A percentile compares a stretch with the other conserved stretches of the same genome.
Evolutionary conservation across 2,888 invertebrate genomes (phyloP).

Genomic region (Cryptus viduatorius): DNA sequence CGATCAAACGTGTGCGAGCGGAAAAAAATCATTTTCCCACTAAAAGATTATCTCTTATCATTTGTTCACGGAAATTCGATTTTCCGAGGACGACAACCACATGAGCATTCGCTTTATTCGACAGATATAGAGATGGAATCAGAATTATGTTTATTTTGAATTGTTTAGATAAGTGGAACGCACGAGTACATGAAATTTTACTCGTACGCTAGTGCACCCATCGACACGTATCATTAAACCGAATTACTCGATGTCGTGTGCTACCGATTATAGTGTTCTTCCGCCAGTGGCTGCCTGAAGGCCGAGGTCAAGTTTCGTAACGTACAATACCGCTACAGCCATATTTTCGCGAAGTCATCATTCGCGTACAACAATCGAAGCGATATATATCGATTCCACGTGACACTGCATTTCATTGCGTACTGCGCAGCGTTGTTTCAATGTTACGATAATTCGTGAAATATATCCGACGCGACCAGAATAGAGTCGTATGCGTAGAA

Average conservation of each 20-base stretch:
- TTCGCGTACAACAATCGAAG: constrained; percentile 7
- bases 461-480: not conserved
- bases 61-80: not conserved
- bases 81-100: not conserved
- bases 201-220: constrained; percentile 30
- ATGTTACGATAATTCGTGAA: not conserved
- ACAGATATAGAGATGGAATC: too few species aligned
- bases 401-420: not conserved
- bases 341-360: constrained; percentile 48
- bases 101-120: too few species aligned
- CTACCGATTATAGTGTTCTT: constrained; percentile 51
- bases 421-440: not conserved
- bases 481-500: too few species aligned
- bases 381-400: not conserved
- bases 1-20: too few species aligned
- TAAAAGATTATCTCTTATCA: too few species aligned
- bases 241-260: constrained; percentile 63
- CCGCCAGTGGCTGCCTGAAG: constrained; percentile 31
- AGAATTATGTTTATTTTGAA: not conserved
- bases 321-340: not conserved
- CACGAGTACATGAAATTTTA: constrained; percentile 32
- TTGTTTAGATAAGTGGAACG: not conserved
- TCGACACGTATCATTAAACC: constrained; percentile 64
- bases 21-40: too few species aligned
- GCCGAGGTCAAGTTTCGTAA: constrained; percentile 63